These are phyloP conservation scores for Theristicus caerulescens DNA, from an alignment of 2,113 vertebrate species.

Conservation along the genomic window DNA sequence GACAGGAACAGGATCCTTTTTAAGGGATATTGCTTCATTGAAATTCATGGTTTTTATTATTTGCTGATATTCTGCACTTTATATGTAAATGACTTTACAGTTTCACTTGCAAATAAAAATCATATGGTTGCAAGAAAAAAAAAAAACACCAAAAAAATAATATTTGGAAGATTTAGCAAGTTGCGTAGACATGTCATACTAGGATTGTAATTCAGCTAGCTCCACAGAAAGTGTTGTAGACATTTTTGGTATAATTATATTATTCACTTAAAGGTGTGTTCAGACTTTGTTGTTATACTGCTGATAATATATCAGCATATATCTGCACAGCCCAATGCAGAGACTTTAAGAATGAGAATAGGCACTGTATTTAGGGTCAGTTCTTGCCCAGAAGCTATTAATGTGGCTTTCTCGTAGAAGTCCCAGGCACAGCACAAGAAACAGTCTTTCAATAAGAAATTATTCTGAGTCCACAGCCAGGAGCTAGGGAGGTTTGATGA, in stretches of 20 bases:
- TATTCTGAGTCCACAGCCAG: background rate
- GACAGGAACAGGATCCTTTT: background rate
- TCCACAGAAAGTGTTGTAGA: background rate
- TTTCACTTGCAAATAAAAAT: background rate
- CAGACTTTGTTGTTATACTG: background rate
- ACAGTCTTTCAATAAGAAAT: background rate
- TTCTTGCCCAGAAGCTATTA: background rate
- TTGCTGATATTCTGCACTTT: background rate
- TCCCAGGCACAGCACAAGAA: background rate
- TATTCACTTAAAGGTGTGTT: background rate
- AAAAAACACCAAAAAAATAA: background rate
- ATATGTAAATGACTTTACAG: background rate
- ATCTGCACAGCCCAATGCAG: background rate
- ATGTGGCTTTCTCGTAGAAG: background rate
- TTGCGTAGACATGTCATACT: background rate
- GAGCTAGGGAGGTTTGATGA: background rate
- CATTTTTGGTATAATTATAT: background rate
- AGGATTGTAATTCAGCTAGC: background rate
- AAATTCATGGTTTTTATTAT: background rate
- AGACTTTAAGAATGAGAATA: background rate
- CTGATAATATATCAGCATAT: background rate
- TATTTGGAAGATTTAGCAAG: background rate
- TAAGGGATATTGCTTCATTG: background rate
- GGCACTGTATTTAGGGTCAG: background rate
- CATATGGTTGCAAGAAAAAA: accelerated